Base-by-base conservation (phyloP, 2,113 vertebrate genomes). In the Chaetodon auriga region DNA sequence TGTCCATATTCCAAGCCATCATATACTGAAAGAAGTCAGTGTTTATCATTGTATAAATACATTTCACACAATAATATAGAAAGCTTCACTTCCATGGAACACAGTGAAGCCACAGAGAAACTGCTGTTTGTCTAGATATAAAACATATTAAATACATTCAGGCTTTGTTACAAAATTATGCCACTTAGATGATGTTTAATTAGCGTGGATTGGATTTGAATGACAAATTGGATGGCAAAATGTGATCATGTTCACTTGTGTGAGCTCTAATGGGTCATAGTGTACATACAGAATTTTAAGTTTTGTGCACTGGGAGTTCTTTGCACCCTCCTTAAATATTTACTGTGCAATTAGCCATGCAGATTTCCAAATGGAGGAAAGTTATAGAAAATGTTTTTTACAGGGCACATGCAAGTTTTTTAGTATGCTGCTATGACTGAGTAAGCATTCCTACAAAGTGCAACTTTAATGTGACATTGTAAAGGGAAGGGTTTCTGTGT, bases 401-500 rank as follows among this genome's bases (percentile, higher is more conserved):
- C 60, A 66, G 57, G 51, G 25, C 21, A 45, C 43, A 35, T 35
- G 63, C 23, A 75, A 6, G 23, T 68, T 63, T 57, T 62, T 74
- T 35, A 41, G 21, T 71, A 25, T 61, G 13, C 57, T 61, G 36
- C 45, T 41, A 65, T 70, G 38, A 70, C 57, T 63, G 64, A 84
- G 35, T 61, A 78, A 72, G 71, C 63, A 62, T 62, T 80, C 15
- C 55, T 75, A 23, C 61, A 55, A 63, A 72, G 36, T 62, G 68
- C 36, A 73, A 48, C 48, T 78, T 83, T 62, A 78, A 75, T 81
- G 55, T 74, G 57, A 68, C 54, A 75, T 45, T 62, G 55, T 49
- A 63, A 57, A 74, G 41, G 19, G 19, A 45, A 14, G 10, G 5
- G 10, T 48, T 10, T 60, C 23, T 65, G 18, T 23, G 55, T 30